Base-by-base conservation (phyloP, 1,140 invertebrate species). In the Drosophila azteca region DNA sequence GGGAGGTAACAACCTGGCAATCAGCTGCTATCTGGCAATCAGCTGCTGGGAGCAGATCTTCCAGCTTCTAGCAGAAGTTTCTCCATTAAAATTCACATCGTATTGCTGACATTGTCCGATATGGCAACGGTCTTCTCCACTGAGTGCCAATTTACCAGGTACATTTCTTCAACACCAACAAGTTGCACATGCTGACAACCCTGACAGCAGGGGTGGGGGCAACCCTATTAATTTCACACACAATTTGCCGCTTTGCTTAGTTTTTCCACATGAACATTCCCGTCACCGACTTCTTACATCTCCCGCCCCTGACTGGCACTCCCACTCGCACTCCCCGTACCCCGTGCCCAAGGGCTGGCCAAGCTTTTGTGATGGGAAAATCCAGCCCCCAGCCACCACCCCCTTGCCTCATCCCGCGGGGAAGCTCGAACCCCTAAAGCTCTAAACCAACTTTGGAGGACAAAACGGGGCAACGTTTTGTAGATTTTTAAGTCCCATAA, bases 401-500 rank as follows among this genome's bases (percentile, higher is more conserved):
- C 20, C 20, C 5, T n/a, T 24, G 29, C 13, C 8, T 41, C 41
- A 9, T 31, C 8, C 7, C 29, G 8, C 29, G n/a, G 22, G 31
- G 49, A 55, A 26, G 17, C 48, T 29, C 35, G 26, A 51, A 52
- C 22, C 29, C 35, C 26, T 20, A 59, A 45, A 73, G 69, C 70
- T 73, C 70, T 62, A 73, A 73, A 73, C 70, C 69, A 73, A 73
- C 70, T 73, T 65, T 51, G 70, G 58, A 51, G 70, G 69, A 73
- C 70, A 73, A 76, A 76, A 76, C 49, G 73, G 59, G 73, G 72
- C 62, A 75, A 71, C 73, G 72, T 76, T 76, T 76, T 76, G 71
- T 75, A 76, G 72, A 76, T 76, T 76, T 69, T 76, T 68, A 76
- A 76, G 73, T 76, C 73, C 73, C 73, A 76, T 76, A 76, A 76